Evolutionary conservation across 2,797 vertebrate genomes (phyloP).

Genomic region (Sebastes kiyomatsui): DNA sequence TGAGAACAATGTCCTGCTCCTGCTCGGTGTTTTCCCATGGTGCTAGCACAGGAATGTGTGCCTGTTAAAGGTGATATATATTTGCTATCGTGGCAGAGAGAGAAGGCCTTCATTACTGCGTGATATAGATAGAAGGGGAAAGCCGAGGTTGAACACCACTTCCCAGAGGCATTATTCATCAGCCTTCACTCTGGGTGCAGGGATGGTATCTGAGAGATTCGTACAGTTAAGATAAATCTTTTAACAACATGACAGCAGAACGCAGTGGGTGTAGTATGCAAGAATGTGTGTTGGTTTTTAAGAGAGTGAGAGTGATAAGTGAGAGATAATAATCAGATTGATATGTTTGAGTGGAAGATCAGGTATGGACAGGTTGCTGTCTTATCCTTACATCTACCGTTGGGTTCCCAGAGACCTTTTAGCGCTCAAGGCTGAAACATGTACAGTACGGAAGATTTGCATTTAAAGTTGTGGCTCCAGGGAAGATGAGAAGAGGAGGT

Average conservation of each 20-base stretch:
- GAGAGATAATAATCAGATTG: slow-evolving; percentile 55
- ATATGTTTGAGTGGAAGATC: slow-evolving; percentile 52
- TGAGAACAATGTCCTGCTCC: slow-evolving; percentile 54
- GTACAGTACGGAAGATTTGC: not conserved
- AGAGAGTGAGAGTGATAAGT: slow-evolving; percentile 30
- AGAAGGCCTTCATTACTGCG: slow-evolving; percentile 59
- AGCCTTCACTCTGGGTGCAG: slow-evolving; percentile 18
- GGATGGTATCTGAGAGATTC: slow-evolving; percentile 47
- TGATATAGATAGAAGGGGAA: slow-evolving; percentile 35
- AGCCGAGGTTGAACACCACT: slow-evolving; percentile 38
- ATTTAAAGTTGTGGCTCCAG: slow-evolving; percentile 13
- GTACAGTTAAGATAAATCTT: slow-evolving; percentile 49
- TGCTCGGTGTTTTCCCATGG: slow-evolving; percentile 65
- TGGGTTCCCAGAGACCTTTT: slow-evolving; percentile 54
- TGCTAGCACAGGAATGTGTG: slow-evolving; percentile 67
- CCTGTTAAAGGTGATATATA: slow-evolving; percentile 77
- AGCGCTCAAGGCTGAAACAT: slow-evolving; percentile 29
- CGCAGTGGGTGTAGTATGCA: not conserved
- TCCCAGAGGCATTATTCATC: slow-evolving; percentile 63
- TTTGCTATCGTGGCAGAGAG: slow-evolving; percentile 53
- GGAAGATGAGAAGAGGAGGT: not conserved
- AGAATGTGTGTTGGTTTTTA: slow-evolving; percentile 27
- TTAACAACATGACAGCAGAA: slow-evolving; percentile 49
- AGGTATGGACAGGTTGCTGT: slow-evolving; percentile 62
- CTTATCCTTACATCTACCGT: slow-evolving; percentile 66